Evolutionary conservation across 2,797 vertebrate genomes (phyloP).

Genomic region (Remorina albescens): DNA sequence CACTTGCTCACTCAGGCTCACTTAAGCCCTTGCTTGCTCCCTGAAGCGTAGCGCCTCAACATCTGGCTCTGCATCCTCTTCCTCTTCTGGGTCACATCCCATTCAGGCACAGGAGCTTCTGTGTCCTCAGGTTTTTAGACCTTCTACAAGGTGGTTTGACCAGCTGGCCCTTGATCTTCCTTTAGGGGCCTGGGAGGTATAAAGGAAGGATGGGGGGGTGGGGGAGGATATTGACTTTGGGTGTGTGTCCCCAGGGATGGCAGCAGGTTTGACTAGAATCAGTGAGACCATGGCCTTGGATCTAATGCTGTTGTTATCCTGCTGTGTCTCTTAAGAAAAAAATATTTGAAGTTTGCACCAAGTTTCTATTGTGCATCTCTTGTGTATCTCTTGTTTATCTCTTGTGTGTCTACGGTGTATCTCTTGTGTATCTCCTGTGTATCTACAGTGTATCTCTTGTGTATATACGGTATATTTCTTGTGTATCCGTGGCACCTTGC

Average conservation of each 20-base stretch:
- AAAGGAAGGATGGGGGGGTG: neutral
- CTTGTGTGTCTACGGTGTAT: too few species aligned
- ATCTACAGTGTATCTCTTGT: too few species aligned
- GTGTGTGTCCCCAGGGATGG: slow-evolving; percentile 6
- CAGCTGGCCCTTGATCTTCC: slow-evolving; percentile 56
- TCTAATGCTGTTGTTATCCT: slow-evolving; percentile 4
- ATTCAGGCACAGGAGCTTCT: slow-evolving; percentile 48
- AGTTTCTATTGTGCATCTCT: too few species aligned
- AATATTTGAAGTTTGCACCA: neutral
- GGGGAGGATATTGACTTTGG: slow-evolving; percentile 14
- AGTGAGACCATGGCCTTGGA: slow-evolving; percentile 8
- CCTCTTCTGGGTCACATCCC: slow-evolving; percentile 70
- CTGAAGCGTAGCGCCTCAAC: slow-evolving; percentile 65
- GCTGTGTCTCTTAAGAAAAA: neutral
- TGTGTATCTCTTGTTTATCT: too few species aligned
- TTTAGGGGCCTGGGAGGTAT: slow-evolving; percentile 21
- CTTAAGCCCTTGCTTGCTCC: slow-evolving; percentile 27
- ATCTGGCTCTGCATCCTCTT: slow-evolving; percentile 70
- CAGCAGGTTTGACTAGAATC: slow-evolving; percentile 11
- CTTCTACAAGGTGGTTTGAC: slow-evolving; percentile 52
- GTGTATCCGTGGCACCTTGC: too few species aligned
- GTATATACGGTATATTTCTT: too few species aligned
- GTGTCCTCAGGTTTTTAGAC: slow-evolving; percentile 43
- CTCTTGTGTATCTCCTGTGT: too few species aligned
- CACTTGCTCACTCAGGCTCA: slow-evolving; percentile 53